phyloP scores from a whole-genome alignment of 2,888 invertebrate species.

The Serripes groenlandicus region DNA sequence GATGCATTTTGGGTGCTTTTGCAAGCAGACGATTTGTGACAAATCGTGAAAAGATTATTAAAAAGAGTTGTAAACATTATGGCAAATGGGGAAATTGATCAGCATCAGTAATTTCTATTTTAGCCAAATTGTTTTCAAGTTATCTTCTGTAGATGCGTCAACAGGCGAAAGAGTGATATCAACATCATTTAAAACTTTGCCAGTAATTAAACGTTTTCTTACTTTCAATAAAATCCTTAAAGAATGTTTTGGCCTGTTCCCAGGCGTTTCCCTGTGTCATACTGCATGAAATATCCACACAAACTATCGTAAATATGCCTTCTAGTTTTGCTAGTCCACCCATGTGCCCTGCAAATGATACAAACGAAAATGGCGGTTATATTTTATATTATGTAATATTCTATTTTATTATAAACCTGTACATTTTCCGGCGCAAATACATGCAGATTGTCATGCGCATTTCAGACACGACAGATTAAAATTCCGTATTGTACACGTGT shows the following conservation, averaged over 20 bases:
- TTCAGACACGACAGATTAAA: too few species aligned
- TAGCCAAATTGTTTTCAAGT: not conserved
- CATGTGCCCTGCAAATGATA: not conserved
- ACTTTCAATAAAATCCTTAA: constrained; percentile 23
- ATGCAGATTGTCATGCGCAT: too few species aligned
- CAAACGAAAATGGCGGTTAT: not conserved
- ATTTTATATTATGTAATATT: not conserved
- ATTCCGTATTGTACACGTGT: too few species aligned
- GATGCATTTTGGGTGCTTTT: too few species aligned
- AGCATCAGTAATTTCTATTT: not conserved
- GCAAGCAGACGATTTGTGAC: too few species aligned
- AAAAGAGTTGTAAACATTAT: too few species aligned
- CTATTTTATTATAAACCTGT: not conserved
- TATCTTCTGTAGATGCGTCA: not conserved
- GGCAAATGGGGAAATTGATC: too few species aligned
- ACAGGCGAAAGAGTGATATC: not conserved
- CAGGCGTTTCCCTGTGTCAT: not conserved
- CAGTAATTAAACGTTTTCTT: not conserved
- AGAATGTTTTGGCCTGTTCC: constrained; percentile 24
- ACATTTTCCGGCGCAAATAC: too few species aligned
- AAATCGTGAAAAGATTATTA: too few species aligned
- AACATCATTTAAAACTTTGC: not conserved
- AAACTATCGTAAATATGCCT: not conserved
- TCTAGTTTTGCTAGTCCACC: not conserved
- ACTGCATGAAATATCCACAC: not conserved